Evolutionary conservation across 1,140 invertebrate genomes (phyloP).

Genomic region (Bombus vancouverensis): DNA sequence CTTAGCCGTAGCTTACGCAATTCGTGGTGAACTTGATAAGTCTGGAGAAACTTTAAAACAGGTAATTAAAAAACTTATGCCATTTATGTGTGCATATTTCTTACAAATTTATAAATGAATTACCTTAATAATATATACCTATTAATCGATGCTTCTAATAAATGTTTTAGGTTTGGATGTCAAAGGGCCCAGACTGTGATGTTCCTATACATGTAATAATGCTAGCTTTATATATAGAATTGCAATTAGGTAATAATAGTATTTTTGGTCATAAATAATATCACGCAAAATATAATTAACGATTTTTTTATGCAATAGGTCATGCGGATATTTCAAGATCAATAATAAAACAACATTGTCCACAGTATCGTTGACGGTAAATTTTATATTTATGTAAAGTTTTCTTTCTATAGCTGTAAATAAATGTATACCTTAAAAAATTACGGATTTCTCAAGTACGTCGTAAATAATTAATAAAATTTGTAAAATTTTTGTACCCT

Average conservation of each 20-base stretch:
- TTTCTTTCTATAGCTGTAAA: conserved; percentile 25
- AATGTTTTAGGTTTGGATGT: conserved; percentile 83
- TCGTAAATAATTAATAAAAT: background rate
- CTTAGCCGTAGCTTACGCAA: conserved; percentile 89
- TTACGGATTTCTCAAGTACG: background rate
- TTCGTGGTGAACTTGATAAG: conserved; percentile 90
- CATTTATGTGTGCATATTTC: background rate
- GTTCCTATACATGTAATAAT: conserved; percentile 89
- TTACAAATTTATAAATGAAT: background rate
- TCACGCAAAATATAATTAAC: background rate
- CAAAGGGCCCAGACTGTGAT: conserved; percentile 83
- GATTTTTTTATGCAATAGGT: conserved; percentile 60
- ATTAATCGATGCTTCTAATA: background rate
- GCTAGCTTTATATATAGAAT: conserved; percentile 88
- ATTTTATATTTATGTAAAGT: conserved; percentile 30
- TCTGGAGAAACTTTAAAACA: conserved; percentile 87
- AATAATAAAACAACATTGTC: conserved; percentile 78
- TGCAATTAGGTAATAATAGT: conserved; percentile 85
- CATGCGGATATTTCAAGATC: conserved; percentile 73
- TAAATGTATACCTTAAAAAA: conserved; percentile 16
- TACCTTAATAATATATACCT: conserved; percentile 17
- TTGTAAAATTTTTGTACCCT: background rate
- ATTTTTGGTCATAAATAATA: conserved; percentile 34
- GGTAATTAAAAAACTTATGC: conserved; percentile 67
- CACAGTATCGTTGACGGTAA: conserved; percentile 73